Evolutionary conservation across 2,797 vertebrate genomes (phyloP), one percentile per base, ranked within the genome.

Genomic region (Dromococcyx pavoninus): DNA sequence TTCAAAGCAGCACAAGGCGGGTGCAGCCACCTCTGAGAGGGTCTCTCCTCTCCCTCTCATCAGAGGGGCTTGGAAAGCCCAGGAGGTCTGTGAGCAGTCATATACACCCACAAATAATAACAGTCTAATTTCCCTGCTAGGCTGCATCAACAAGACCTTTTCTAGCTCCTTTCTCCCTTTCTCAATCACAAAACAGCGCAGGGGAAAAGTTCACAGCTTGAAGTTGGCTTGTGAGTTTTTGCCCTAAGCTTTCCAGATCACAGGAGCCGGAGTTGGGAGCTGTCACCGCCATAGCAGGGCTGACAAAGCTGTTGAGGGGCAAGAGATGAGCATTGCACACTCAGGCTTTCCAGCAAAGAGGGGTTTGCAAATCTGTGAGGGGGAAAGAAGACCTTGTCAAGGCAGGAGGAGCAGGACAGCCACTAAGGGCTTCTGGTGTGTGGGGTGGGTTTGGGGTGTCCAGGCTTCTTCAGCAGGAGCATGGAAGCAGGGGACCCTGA

Each of bases 221-320:
- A 10, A 28, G 33, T 13, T 41, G 75, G 44, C 57, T 72, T 43
- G 37, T 13, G 25, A 87, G 57, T n/a, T 56, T 83, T 77, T 92
- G 66, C 61, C 82, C 88, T 62, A 79, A 69, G 79, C 77, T 71
- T 72, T 66, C 39, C 2, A 51, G 39, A 64, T 81, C 66, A 72
- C 54, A 11, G 37, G 69, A 65, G 43, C 27, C 7, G 57, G 79
- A 27, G 65, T 41, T 32, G 5, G 69, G 73, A 83, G 61, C 86
- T 64, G 61, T 30, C 16, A 17, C 5, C 48, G 50, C 70, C 39
- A 3, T n/a, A 43, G 48, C 41, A 30, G 71, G 43, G 58, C 89
- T 94, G 81, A 76, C 66, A 92, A 94, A 90, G 74, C 82, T 71
- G 10, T 90, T 89, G 43, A 67, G 86, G 77, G 83, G 80, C 24